Evolutionary conservation across 2,113 vertebrate species (phyloP).

Genomic region (Euleptes europaea): DNA sequence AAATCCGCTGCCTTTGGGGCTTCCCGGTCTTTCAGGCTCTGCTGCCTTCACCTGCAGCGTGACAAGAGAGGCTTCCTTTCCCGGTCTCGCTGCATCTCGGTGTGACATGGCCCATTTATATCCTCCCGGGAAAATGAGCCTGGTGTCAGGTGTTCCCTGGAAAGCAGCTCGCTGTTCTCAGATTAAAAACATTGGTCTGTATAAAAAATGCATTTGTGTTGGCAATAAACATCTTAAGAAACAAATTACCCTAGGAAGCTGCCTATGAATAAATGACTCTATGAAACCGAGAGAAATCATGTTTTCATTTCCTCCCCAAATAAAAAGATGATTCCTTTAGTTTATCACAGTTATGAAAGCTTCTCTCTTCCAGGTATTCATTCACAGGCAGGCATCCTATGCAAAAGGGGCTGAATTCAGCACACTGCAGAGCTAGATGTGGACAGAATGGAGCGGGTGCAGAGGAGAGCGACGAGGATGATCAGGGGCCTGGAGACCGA

Average conservation of each 20-base stretch:
- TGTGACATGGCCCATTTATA: slow-evolving; percentile 23
- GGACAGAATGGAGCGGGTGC: no score
- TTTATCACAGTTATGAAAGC: not conserved
- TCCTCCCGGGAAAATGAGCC: slow-evolving; percentile 5
- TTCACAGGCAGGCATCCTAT: not conserved
- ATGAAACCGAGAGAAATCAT: not conserved
- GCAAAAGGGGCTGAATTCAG: no score
- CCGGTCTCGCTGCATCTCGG: not conserved
- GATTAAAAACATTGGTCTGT: slow-evolving; percentile 19
- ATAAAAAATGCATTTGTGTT: slow-evolving; percentile 32
- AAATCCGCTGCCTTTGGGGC: no score
- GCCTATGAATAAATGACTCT: not conserved
- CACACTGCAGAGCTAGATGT: no score
- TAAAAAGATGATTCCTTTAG: not conserved
- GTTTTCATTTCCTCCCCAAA: not conserved
- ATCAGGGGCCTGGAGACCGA: no score
- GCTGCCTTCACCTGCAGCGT: no score
- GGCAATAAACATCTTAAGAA: slow-evolving; percentile 11
- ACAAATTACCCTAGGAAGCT: not conserved
- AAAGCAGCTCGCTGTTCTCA: not conserved
- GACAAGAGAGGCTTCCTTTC: accelerated
- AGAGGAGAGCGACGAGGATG: no score
- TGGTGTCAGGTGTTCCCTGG: not conserved
- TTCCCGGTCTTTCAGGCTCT: not conserved
- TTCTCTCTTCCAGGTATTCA: not conserved